These are phyloP conservation scores for Homarus americanus DNA, from an alignment of 1,140 invertebrate species.

Conservation along the genomic window DNA sequence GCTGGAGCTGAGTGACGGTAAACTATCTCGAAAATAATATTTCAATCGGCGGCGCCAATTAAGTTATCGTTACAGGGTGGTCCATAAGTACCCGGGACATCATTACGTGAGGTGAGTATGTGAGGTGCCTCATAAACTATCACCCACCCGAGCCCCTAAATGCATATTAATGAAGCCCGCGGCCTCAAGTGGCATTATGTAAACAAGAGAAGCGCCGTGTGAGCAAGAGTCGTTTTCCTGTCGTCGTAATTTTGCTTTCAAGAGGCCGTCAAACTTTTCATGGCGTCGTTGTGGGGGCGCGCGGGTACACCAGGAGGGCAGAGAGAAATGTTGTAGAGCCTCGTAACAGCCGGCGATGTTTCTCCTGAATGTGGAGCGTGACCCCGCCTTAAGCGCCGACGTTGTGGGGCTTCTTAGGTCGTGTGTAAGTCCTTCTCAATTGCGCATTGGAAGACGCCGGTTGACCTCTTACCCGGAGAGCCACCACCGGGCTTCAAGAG, in stretches of 20 bases:
- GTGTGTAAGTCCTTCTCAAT: constrained; percentile 55
- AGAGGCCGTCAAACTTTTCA: constrained; percentile 60
- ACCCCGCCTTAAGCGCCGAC: constrained; percentile 43
- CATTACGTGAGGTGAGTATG: not conserved
- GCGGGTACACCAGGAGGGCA: not conserved
- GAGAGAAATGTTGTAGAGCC: not conserved
- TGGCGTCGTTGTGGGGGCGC: constrained; percentile 26
- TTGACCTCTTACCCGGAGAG: constrained; percentile 45
- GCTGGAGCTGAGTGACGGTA: no score
- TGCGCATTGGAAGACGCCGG: constrained; percentile 44
- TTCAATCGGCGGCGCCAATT: not conserved
- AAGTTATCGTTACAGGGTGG: not conserved
- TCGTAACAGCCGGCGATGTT: not conserved
- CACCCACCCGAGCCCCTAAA: constrained; percentile 1
- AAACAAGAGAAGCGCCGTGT: constrained; percentile 40
- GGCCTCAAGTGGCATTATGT: constrained; percentile 45
- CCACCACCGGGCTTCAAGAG: not conserved
- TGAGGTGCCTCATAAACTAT: not conserved
- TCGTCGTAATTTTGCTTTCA: constrained; percentile 51
- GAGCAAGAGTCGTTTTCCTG: constrained; percentile 55
- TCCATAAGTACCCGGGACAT: not conserved
- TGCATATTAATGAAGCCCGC: constrained; percentile 57
- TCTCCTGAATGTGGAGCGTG: constrained; percentile 5
- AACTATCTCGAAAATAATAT: not conserved
- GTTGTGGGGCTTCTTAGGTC: constrained; percentile 53